Evolutionary conservation across 2,797 vertebrate species (phyloP), one percentile per base, ranked within the genome.

Genomic region (Lophius americanus): DNA sequence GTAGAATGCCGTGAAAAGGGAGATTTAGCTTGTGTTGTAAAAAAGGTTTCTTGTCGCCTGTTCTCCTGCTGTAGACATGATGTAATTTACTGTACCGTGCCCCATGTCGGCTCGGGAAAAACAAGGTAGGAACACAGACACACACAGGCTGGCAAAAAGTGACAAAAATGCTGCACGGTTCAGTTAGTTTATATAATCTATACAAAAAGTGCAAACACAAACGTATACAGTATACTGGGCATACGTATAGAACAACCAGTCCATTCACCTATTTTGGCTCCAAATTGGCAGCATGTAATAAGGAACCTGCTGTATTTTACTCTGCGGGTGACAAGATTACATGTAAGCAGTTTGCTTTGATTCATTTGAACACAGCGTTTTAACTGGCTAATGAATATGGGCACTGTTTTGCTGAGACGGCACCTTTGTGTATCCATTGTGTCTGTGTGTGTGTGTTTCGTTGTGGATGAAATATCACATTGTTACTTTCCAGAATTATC

Each of bases 311-410:
- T 75, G 63, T 79, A 83, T 86, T 89, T 86, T 75, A 73, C 76
- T 86, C 73, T 1, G 48, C 4, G 12, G 65, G 70, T 84, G 83
- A 87, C 86, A 89, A 77, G 66, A 81, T 81, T 85, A 81, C 48
- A 59, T 85, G 85, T 85, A 89, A 89, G 86, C 86, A 87, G 73
- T 90, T 90, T 90, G 74, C 75, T 83, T 81, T 88, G 88, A 86
- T 90, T 88, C 84, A 90, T 89, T 78, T 70, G 62, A 83, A 83
- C 80, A 78, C 76, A 64, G 68, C 68, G n/a, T 79, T 85, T 71
- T 83, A 79, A 82, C 75, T 80, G 76, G 67, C 76, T 85, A 89
- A 91, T 88, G 85, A 88, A 86, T 88, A 83, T 67, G 66, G 70
- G 70, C 75, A 61, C 70, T 36, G 60, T 81, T 82, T 85, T 82